phyloP scores from a whole-genome alignment of 2,797 vertebrate genomes.

The Tinamus major region DNA sequence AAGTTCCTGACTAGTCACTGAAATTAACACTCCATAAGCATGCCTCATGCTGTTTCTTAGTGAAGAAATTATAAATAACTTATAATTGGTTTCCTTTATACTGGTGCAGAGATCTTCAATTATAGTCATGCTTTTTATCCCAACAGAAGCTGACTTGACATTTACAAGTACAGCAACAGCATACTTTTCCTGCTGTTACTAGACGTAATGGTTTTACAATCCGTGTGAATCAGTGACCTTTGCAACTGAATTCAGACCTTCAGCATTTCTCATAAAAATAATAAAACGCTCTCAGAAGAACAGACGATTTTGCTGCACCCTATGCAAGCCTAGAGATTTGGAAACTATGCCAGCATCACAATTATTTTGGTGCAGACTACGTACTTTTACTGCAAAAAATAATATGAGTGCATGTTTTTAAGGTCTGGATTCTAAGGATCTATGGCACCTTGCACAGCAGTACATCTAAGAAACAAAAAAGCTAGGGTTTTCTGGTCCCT shows the following conservation, averaged over 20 bases:
- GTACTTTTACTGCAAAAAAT: neutral
- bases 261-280: conserved; percentile 36
- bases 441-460: neutral
- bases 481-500: neutral
- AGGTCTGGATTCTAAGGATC: neutral
- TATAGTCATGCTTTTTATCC: conserved; percentile 23
- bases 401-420: neutral
- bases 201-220: conserved; percentile 28
- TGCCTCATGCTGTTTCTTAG: neutral
- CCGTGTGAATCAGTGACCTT: conserved; percentile 31
- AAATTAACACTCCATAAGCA: neutral
- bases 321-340: neutral
- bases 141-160: conserved; percentile 47
- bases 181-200: conserved; percentile 28
- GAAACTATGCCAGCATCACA: neutral
- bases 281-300: neutral
- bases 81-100: conserved; percentile 55
- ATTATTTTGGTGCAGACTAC: neutral
- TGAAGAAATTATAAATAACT: conserved; percentile 14
- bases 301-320: neutral
- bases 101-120: conserved; percentile 3
- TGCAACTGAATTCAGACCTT: conserved; percentile 41
- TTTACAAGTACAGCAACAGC: conserved; percentile 54
- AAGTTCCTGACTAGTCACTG: neutral
- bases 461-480: neutral